Evolutionary conservation across 2,797 vertebrate genomes (phyloP), one percentile per base, ranked within the genome.

Genomic region (Bovichtus diacanthus): DNA sequence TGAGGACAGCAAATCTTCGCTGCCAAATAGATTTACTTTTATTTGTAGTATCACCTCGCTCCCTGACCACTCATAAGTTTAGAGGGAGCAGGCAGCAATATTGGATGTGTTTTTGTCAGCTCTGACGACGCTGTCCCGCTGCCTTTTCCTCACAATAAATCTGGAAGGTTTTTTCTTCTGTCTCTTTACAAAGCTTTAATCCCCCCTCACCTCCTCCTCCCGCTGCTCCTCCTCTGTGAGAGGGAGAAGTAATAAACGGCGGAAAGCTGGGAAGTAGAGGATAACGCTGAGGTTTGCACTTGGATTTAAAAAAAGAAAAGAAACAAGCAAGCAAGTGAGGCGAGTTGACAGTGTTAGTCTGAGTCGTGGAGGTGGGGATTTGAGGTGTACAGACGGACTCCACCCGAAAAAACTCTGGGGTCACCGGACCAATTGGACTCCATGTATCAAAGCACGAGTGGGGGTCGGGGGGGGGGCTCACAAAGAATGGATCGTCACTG

Each of bases 21-120:
- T 92, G 92, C 88, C 90, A 87, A 90, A 84, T 82, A 90, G 91
- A 93, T 94, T 93, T 90, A 82, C 74, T 90, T 87, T 91, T 90
- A 91, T 91, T 84, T 85, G 85, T 49, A 13, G 71, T 67, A 70
- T 87, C 87, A 84, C 82, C 85, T 75, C 82, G 60, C 83, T 91
- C 85, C 86, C 89, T 78, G 63, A 89, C 86, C 89, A 84, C 90
- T 92, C 91, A 70, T 85, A 82, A 90, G 90, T 92, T 92, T 89
- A 93, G 88, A 88, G 70, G 54, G 62, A 86, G 81, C 67, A 54
- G 67, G 84, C 86, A 56, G 82, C 84, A 80, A 77, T 87, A 88
- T 86, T 93, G 91, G 86, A 93, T 90, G 78, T 85, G 77, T 92
- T 94, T n/a, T 75, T 92, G 89, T 91, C 90, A 88, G 87, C 74